phyloP scores from a whole-genome alignment of 2,888 invertebrate species.

The Toxonevra muliebris region DNA sequence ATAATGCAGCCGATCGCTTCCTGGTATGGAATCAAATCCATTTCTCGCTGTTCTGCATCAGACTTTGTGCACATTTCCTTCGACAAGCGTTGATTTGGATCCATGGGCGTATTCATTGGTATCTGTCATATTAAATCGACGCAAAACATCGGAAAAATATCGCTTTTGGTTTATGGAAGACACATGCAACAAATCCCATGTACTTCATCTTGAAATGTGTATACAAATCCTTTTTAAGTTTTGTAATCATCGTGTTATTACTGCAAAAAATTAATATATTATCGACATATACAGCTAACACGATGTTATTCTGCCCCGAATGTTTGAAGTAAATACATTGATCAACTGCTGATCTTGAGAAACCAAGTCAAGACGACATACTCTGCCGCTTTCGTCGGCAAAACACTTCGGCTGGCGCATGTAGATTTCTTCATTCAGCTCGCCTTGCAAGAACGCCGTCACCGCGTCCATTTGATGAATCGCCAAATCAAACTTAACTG shows the following conservation, averaged over 20 bases:
- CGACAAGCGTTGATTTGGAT: slow-evolving; percentile 28
- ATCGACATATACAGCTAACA: slow-evolving; percentile 37
- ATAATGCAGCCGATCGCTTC: slow-evolving; percentile 23
- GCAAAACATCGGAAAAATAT: slow-evolving; percentile 10
- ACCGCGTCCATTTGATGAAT: slow-evolving; percentile 34
- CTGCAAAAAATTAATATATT: slow-evolving; percentile 30
- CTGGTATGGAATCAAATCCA: slow-evolving; percentile 2
- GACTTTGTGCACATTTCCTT: too few species aligned
- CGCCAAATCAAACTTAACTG: slow-evolving; percentile 23
- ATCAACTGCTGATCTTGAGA: slow-evolving; percentile 27
- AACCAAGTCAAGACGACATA: slow-evolving; percentile 30
- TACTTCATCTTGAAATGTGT: slow-evolving; percentile 35
- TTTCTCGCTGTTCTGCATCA: slow-evolving; percentile 6
- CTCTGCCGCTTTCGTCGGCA: slow-evolving; percentile 33
- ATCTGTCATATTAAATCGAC: slow-evolving; percentile 21
- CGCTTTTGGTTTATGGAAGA: slow-evolving; percentile 9
- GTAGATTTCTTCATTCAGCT: slow-evolving; percentile 35
- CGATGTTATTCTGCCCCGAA: slow-evolving; percentile 22
- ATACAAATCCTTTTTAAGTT: slow-evolving; percentile 27
- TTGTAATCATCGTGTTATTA: slow-evolving; percentile 20
- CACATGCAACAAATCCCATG: slow-evolving; percentile 22
- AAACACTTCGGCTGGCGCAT: slow-evolving; percentile 36
- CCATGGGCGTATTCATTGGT: slow-evolving; percentile 22
- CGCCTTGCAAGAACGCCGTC: slow-evolving; percentile 32
- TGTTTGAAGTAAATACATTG: slow-evolving; percentile 31